phyloP scores from a whole-genome alignment of 2,113 vertebrate genomes.

The Muscicapa adusta region DNA sequence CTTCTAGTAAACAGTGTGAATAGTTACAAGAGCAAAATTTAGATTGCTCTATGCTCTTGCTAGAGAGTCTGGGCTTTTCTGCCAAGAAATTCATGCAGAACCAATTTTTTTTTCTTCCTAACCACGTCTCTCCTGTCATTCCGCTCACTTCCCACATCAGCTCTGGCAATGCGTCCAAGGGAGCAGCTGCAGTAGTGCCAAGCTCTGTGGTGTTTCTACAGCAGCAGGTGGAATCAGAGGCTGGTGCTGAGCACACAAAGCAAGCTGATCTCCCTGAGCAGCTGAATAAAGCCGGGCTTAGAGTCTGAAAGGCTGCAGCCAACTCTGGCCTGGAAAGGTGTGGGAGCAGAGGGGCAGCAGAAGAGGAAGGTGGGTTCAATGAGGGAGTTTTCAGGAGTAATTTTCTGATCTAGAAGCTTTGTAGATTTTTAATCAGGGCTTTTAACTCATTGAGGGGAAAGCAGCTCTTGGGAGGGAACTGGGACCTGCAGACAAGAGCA shows the following conservation, averaged over 20 bases:
- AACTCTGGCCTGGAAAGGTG: neutral
- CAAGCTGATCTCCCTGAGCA: neutral
- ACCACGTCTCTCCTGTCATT: neutral
- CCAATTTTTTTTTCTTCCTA: neutral
- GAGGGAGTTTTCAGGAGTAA: neutral
- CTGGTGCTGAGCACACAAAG: neutral
- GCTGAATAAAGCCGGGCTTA: neutral
- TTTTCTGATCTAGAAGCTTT: neutral
- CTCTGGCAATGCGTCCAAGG: neutral
- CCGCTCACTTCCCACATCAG: neutral
- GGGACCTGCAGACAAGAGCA: conserved; percentile 1
- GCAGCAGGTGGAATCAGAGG: neutral
- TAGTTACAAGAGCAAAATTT: neutral
- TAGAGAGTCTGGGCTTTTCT: neutral
- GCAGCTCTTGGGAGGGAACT: neutral
- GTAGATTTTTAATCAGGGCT: conserved; percentile 1
- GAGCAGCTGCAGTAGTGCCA: neutral
- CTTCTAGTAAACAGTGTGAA: neutral
- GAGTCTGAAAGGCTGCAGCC: neutral
- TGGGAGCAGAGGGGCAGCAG: neutral
- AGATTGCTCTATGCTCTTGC: neutral
- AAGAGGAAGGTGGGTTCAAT: neutral
- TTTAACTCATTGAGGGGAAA: neutral
- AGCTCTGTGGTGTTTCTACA: neutral
- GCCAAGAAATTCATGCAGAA: neutral